Conservation (phyloP, 2,888 invertebrate species). For the Erebia palarica region DNA sequence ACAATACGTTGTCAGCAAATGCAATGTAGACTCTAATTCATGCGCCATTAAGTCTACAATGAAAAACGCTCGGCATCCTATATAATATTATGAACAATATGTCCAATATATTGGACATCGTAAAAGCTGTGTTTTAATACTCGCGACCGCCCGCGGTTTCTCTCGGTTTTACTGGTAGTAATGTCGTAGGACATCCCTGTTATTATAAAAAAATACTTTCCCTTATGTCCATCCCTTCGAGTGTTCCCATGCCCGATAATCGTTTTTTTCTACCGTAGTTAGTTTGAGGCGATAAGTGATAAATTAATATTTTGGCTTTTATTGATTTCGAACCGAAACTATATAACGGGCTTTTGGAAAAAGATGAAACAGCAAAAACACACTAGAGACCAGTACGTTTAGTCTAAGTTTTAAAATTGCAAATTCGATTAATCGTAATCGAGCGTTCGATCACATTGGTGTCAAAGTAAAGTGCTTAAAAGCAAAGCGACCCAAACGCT, state of each 20-base stretch:
- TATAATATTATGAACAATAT: conserved; percentile 30
- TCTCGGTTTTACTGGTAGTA: conserved; percentile 20
- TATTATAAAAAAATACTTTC: not conserved
- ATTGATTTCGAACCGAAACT: too few species aligned
- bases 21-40: conserved; percentile 22
- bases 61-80: not conserved
- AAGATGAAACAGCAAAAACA: too few species aligned
- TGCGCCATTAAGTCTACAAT: conserved; percentile 13
- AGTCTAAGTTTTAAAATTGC: too few species aligned
- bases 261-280: too few species aligned
- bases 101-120: conserved; percentile 33
- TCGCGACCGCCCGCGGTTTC: conserved; percentile 32
- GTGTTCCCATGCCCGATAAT: not conserved
- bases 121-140: conserved; percentile 36
- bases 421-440: too few species aligned
- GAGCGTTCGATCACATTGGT: too few species aligned
- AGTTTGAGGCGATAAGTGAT: too few species aligned
- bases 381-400: too few species aligned
- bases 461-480: too few species aligned
- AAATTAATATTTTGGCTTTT: too few species aligned
- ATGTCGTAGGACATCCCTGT: conserved; percentile 14
- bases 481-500: too few species aligned
- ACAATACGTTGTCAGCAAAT: conserved; percentile 24
- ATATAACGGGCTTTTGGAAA: too few species aligned
- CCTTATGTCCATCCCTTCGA: not conserved